Evolutionary conservation across 2,888 invertebrate genomes (phyloP).

Genomic region (Ennomos fuscantarius): DNA sequence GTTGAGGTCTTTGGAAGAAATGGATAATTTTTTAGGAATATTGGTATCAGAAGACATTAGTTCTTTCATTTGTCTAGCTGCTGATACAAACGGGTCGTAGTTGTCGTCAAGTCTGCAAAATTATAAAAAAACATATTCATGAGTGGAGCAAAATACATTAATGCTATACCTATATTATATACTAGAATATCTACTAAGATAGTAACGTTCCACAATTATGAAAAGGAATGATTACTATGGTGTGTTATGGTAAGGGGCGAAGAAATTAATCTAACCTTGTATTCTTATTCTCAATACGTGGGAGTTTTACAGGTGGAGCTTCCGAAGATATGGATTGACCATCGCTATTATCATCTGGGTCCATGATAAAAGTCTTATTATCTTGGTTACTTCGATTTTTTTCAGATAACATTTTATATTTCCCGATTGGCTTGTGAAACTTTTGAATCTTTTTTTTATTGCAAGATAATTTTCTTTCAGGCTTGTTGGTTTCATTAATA

Average conservation of each 20-base stretch:
- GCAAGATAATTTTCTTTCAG: slow-evolving; percentile 49
- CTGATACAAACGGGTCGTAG: slow-evolving; percentile 92
- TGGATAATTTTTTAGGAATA: slow-evolving; percentile 75
- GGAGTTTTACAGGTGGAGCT: slow-evolving; percentile 75
- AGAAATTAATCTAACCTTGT: slow-evolving; percentile 63
- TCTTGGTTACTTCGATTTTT: slow-evolving; percentile 61
- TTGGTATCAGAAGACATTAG: slow-evolving; percentile 89
- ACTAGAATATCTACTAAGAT: not conserved
- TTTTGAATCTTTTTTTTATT: slow-evolving; percentile 60
- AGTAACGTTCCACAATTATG: slow-evolving; percentile 1
- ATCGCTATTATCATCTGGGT: slow-evolving; percentile 64
- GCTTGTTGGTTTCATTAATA: slow-evolving; percentile 66
- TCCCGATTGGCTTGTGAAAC: slow-evolving; percentile 61
- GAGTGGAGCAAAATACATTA: slow-evolving; percentile 3
- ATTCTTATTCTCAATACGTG: slow-evolving; percentile 70
- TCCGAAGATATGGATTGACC: slow-evolving; percentile 63
- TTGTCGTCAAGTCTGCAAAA: slow-evolving; percentile 81
- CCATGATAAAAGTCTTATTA: slow-evolving; percentile 69
- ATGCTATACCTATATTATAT: not conserved
- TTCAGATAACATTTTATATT: slow-evolving; percentile 63
- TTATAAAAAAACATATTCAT: slow-evolving; percentile 30
- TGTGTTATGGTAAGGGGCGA: slow-evolving; percentile 22
- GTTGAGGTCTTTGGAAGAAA: slow-evolving; percentile 70
- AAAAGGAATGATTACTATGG: slow-evolving; percentile 4
- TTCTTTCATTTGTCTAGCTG: slow-evolving; percentile 93